phyloP scores from a whole-genome alignment of 1,140 invertebrate genomes.

The Piezodorus guildinii region DNA sequence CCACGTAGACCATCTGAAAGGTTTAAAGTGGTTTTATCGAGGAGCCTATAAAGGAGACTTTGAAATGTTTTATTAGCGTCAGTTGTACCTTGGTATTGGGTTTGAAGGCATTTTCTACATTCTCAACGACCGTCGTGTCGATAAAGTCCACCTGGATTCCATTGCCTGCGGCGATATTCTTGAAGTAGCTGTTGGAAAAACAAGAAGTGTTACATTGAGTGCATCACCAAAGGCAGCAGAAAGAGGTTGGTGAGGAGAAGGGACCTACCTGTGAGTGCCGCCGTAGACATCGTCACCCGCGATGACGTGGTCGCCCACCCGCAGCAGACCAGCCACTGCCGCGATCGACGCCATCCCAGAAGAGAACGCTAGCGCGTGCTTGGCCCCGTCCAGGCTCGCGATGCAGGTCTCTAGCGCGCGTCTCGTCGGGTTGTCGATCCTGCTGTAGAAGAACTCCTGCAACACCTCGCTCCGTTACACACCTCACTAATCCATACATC shows the following conservation, averaged over 20 bases:
- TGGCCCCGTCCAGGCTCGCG: constrained; percentile 79
- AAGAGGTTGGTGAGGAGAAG: too few species aligned
- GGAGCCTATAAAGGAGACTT: too few species aligned
- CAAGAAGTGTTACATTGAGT: too few species aligned
- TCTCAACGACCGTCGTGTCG: constrained; percentile 58
- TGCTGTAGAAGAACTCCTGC: constrained; percentile 82
- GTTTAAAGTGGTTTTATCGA: background rate
- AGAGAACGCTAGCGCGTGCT: constrained; percentile 71
- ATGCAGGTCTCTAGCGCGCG: constrained; percentile 79
- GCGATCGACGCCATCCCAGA: constrained; percentile 83
- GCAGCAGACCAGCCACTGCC: constrained; percentile 60
- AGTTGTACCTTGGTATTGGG: constrained; percentile 68
- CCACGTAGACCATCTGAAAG: constrained; percentile 82
- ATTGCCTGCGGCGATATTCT: constrained; percentile 49
- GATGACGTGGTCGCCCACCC: constrained; percentile 80
- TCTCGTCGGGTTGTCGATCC: constrained; percentile 91
- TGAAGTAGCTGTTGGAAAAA: constrained; percentile 32
- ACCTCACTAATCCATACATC: too few species aligned
- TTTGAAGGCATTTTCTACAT: constrained; percentile 57
- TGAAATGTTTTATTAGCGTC: too few species aligned
- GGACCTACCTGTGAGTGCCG: constrained; percentile 62
- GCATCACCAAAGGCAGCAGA: too few species aligned
- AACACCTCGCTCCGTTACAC: too few species aligned
- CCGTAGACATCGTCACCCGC: constrained; percentile 92
- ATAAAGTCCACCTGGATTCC: constrained; percentile 67